A percentile compares a stretch with the other conserved stretches of the same genome.
Conservation (phyloP, 2,888 invertebrate genomes). For the Halictus quadricinctus region DNA sequence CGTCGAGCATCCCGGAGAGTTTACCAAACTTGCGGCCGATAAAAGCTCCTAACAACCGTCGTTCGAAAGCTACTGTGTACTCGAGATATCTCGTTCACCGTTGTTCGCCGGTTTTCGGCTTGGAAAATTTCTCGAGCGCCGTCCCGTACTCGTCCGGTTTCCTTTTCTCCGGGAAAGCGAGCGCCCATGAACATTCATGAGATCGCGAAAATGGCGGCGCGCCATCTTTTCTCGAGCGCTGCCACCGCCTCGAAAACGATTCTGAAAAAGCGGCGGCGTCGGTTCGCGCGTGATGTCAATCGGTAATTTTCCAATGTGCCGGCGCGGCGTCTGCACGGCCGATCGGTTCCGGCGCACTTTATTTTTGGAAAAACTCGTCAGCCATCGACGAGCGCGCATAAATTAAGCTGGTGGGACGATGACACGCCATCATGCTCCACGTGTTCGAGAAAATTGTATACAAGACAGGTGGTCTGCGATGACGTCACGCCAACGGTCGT, state of each 20-base stretch:
- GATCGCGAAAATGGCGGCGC: conserved; percentile 7
- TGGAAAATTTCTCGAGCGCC: conserved; percentile 31
- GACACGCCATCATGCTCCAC: conserved; percentile 15
- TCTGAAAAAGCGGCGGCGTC: not conserved
- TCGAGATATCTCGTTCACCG: conserved; percentile 15
- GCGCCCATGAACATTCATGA: conserved; percentile 28
- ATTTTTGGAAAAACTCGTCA: conserved; percentile 60
- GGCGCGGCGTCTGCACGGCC: not conserved
- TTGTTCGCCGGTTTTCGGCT: not conserved
- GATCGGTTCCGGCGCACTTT: conserved; percentile 34
- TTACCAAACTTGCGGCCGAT: conserved; percentile 59
- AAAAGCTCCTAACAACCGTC: conserved; percentile 29
- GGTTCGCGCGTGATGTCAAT: conserved; percentile 33
- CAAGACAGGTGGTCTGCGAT: conserved; percentile 56
- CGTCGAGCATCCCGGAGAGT: conserved; percentile 45
- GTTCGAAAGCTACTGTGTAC: conserved; percentile 6
- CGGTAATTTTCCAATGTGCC: conserved; percentile 54
- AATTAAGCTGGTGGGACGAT: conserved; percentile 42
- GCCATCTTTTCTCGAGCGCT: not conserved
- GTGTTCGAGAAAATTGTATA: conserved; percentile 59
- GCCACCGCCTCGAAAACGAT: conserved; percentile 11
- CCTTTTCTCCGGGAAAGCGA: not conserved
- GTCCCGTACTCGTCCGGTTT: not conserved
- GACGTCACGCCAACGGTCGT: conserved; percentile 57
- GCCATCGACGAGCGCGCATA: conserved; percentile 5